These are phyloP conservation scores for Polymixis lichenea DNA, from an alignment of 2,888 invertebrate species.

Conservation along the genomic window DNA sequence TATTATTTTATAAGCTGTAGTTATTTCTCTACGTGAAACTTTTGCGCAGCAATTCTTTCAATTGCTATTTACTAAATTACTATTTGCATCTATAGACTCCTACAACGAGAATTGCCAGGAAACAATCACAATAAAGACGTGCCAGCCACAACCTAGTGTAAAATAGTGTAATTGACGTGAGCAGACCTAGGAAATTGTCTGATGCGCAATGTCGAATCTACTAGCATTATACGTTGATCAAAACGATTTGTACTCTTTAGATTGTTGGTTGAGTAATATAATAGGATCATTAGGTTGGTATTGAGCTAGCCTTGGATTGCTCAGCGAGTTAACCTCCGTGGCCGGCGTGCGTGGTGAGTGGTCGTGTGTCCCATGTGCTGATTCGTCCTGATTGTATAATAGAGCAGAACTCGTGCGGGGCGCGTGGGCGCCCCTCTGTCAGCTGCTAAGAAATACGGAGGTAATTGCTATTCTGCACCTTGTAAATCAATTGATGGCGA, in stretches of 20 bases:
- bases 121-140: conserved; percentile 69
- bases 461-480: conserved; percentile 78
- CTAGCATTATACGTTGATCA: conserved; percentile 54
- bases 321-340: conserved; percentile 59
- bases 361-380: conserved; percentile 79
- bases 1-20: conserved; percentile 39
- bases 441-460: conserved; percentile 76
- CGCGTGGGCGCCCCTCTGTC: conserved; percentile 88
- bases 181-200: conserved; percentile 70
- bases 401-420: conserved; percentile 82
- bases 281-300: conserved; percentile 51
- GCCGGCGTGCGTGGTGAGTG: conserved; percentile 52
- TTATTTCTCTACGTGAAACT: conserved; percentile 45
- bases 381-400: conserved; percentile 89
- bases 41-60: conserved; percentile 48
- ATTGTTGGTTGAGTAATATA: conserved; percentile 52
- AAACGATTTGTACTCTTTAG: conserved; percentile 48
- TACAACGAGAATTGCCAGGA: conserved; percentile 64
- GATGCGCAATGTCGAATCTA: conserved; percentile 60
- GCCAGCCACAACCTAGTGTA: conserved; percentile 69
- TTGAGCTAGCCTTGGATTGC: conserved; percentile 65
- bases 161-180: conserved; percentile 74
- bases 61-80: conserved; percentile 53
- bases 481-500: conserved; percentile 68
- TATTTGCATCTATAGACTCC: conserved; percentile 51